Evolutionary conservation across 2,797 vertebrate genomes (phyloP).

Genomic region (Coluber constrictor): DNA sequence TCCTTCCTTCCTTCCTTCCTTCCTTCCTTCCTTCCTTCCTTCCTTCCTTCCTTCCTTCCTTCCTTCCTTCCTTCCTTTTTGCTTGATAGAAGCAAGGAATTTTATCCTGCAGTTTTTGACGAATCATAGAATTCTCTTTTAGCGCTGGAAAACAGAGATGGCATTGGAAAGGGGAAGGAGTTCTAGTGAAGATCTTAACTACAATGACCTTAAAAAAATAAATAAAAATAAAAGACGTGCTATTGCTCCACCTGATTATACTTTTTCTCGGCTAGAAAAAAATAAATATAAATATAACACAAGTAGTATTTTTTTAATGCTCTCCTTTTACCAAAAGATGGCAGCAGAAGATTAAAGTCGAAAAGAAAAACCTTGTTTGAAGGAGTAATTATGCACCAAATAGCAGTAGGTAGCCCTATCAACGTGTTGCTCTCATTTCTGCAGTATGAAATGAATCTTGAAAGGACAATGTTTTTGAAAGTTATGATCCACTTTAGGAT

Average conservation of each 20-base stretch:
- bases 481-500: conserved; percentile 41
- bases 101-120: not conserved
- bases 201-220: not conserved
- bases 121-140: not conserved
- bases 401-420: conserved; percentile 65
- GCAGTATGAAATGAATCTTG: conserved; percentile 58
- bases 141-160: not conserved
- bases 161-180: not conserved
- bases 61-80: not conserved
- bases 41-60: not conserved
- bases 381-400: conserved; percentile 59
- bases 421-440: conserved; percentile 61
- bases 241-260: not conserved
- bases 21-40: too few relatives aligned
- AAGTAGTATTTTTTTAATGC: not conserved
- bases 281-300: not conserved
- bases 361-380: conserved; percentile 43
- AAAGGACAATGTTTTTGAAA: conserved; percentile 50
- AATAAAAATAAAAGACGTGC: not conserved
- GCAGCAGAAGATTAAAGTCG: conserved; percentile 64
- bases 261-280: not conserved
- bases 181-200: not conserved
- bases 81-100: not conserved
- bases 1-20: too few relatives aligned
- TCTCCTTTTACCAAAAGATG: conserved; percentile 60